Evolutionary conservation across 1,140 invertebrate species (phyloP), one percentile per base, ranked within the genome.

Genomic region (Neotoxoptera formosana): DNA sequence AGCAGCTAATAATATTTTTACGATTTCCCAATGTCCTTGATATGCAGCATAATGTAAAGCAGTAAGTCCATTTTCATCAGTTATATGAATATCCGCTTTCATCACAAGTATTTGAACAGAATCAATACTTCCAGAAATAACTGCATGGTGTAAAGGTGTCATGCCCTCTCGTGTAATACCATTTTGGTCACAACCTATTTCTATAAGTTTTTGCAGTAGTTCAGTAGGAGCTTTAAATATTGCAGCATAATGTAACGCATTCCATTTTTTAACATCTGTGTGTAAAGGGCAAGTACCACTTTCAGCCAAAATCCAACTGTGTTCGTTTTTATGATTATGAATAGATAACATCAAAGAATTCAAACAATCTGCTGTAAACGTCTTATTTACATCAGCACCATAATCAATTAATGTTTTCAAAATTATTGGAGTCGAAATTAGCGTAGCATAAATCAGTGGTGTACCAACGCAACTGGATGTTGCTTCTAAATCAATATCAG

Each of bases 191-290:
- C 76, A 81, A 41, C 91, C 91, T 30, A 93, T 93, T 30, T 93
- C 81, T 36, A 93, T 53, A 0, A 93, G 25, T 53, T 84, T 93
- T 84, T n/a, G 84, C 41, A 93, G n/a, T 53, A 93, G 53, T 45
- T 93, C 48, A 41, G 21, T 51, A 60, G 91, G 45, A 51, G 81
- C 81, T 86, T 93, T 86, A 93, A 86, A 93, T 84, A 86, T 56
- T 21, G 91, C 34, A 93, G 91, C 91, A 56, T 93, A 93, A 45
- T 93, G 91, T 93, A 93, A 56, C 45, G 91, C 76, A 56, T 93
- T 93, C 91, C 91, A 93, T 93, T 93, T 84, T 84, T 93, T 93
- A 30, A 45, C n/a, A 93, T 93, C 81, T 93, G 91, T 93, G 56
- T 93, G 91, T n/a, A 45, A 93, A 93, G 91, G 76, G 36, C 91